These are phyloP conservation scores for Scaptomyza parva DNA, from an alignment of 2,888 invertebrate genomes.

Conservation along the genomic window DNA sequence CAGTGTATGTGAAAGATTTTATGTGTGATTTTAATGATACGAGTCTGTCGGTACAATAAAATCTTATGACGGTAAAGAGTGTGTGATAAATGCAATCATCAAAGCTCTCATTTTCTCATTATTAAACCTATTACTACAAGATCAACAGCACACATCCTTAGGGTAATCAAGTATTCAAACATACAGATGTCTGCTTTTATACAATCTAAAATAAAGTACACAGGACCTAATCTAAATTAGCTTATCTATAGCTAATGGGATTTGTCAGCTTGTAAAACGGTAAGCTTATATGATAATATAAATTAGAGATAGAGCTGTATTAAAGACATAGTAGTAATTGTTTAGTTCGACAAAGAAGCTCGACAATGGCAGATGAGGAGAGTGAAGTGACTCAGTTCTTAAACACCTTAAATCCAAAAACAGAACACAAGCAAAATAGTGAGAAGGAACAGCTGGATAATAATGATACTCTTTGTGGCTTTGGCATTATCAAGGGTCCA, in stretches of 20 bases:
- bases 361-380: constrained; percentile 35
- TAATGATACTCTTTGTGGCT: constrained; percentile 87
- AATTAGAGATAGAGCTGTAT: constrained; percentile 15
- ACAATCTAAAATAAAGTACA: constrained; percentile 49
- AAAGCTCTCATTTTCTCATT: constrained; percentile 37
- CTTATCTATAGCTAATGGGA: constrained; percentile 22
- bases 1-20: background rate
- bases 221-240: constrained; percentile 37
- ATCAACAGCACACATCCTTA: constrained; percentile 17
- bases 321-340: background rate
- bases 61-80: constrained; percentile 40
- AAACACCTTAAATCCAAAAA: background rate
- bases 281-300: constrained; percentile 6
- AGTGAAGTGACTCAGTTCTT: constrained; percentile 37
- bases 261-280: constrained; percentile 4
- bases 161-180: constrained; percentile 29
- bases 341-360: constrained; percentile 41
- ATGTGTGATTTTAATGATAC: constrained; percentile 20
- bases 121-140: background rate
- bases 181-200: constrained; percentile 38
- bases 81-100: constrained; percentile 55
- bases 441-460: constrained; percentile 5
- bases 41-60: constrained; percentile 40
- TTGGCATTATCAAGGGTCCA: constrained; percentile 87
- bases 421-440: background rate